Evolutionary conservation across 2,797 vertebrate genomes (phyloP).

Genomic region (Rhadinocentrus ornatus): DNA sequence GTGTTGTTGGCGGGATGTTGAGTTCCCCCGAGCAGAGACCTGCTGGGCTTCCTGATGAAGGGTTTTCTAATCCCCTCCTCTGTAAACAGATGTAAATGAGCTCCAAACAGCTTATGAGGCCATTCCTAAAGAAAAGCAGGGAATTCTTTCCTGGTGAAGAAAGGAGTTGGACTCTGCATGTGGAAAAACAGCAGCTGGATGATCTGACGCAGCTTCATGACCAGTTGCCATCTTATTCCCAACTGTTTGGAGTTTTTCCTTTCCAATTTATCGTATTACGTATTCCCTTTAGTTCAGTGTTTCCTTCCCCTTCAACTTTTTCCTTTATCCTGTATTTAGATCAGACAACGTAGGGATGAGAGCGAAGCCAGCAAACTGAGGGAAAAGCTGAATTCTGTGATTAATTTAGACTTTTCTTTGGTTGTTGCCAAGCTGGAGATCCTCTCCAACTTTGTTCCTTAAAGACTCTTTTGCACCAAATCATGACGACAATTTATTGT

Average conservation of each 20-base stretch:
- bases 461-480: too few species aligned
- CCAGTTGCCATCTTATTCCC: not conserved
- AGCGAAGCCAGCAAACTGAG: too few species aligned
- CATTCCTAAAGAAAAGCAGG: not conserved
- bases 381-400: too few species aligned
- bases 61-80: constrained; percentile 6
- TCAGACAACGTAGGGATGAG: too few species aligned
- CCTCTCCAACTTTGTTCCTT: not conserved
- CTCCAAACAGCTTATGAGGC: constrained; percentile 3
- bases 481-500: too few species aligned
- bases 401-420: too few species aligned
- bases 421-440: too few species aligned
- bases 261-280: too few species aligned
- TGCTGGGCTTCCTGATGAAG: not conserved
- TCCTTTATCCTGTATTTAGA: too few species aligned
- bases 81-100: not conserved
- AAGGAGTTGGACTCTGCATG: not conserved
- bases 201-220: constrained; percentile 39
- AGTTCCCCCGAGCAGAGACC: too few species aligned
- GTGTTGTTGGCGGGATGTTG: too few species aligned
- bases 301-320: not conserved
- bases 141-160: not conserved
- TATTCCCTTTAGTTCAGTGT: not conserved
- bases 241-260: too few species aligned
- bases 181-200: not conserved